phyloP scores from a whole-genome alignment of 35 echinoderm and acorn worm species.

The Heliocidaris tuberculata region DNA sequence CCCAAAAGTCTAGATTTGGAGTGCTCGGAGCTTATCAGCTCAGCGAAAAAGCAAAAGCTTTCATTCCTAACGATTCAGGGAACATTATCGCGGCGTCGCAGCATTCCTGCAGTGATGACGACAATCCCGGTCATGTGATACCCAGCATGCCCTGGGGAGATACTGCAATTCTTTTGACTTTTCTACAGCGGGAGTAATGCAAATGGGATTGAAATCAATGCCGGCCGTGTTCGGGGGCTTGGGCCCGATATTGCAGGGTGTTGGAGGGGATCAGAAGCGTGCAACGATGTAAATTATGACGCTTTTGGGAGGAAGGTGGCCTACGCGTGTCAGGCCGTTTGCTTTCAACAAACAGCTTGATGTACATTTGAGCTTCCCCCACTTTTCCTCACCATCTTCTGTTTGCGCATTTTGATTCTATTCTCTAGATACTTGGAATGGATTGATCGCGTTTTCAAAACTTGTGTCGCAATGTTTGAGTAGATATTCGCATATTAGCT shows the following conservation, averaged over 20 bases:
- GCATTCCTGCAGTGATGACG: constrained; percentile 38
- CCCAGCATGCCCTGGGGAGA: constrained; percentile 7
- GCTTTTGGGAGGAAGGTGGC: too few species aligned
- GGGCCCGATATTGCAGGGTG: constrained; percentile 14
- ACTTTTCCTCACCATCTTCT: not conserved
- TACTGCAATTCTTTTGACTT: constrained; percentile 42
- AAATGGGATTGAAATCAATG: constrained; percentile 36
- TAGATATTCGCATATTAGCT: not conserved
- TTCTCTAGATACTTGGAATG: not conserved
- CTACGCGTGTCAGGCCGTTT: not conserved
- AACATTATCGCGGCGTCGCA: constrained; percentile 22
- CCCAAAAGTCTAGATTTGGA: not conserved
- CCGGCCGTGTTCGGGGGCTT: not conserved
- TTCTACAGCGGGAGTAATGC: constrained; percentile 4
- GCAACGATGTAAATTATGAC: not conserved
- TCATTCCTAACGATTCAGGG: constrained; percentile 33
- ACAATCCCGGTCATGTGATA: constrained; percentile 34
- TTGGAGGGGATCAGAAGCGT: not conserved
- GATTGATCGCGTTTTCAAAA: not conserved
- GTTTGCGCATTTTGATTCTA: not conserved
- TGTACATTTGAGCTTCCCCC: not conserved
- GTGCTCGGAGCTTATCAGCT: not conserved
- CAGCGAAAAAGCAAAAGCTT: not conserved
- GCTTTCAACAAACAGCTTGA: not conserved
- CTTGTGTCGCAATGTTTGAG: not conserved